phyloP scores from a whole-genome alignment of 2,888 invertebrate genomes.

The Maniola hyperantus region DNA sequence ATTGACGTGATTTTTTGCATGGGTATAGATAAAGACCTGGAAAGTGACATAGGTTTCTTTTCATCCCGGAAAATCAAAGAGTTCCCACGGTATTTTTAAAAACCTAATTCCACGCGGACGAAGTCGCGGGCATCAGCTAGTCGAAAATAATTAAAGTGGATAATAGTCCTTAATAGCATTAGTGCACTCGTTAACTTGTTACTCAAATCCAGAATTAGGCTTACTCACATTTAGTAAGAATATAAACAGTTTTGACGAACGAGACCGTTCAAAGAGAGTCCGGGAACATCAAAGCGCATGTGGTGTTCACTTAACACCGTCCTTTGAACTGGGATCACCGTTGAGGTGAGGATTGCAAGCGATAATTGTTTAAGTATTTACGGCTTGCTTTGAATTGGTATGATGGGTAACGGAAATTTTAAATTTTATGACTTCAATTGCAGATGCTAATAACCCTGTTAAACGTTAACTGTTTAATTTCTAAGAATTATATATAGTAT shows the following conservation, averaged over 20 bases:
- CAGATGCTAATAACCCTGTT: slow-evolving; percentile 2
- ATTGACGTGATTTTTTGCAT: no score
- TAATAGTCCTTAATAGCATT: not conserved
- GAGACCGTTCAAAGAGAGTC: slow-evolving; percentile 26
- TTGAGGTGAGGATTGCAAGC: slow-evolving; percentile 26
- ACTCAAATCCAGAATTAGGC: slow-evolving; percentile 25
- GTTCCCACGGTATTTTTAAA: no score
- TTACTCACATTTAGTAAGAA: slow-evolving; percentile 22
- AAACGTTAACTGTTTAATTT: not conserved
- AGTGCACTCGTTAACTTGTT: slow-evolving; percentile 10
- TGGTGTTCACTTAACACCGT: slow-evolving; percentile 39
- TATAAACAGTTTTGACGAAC: slow-evolving; percentile 32
- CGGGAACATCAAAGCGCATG: slow-evolving; percentile 48
- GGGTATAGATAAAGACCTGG: no score
- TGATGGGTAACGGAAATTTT: slow-evolving; percentile 30
- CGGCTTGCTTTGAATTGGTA: slow-evolving; percentile 27
- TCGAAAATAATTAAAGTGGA: not conserved
- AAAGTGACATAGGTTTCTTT: no score
- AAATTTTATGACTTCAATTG: slow-evolving; percentile 24
- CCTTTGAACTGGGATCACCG: slow-evolving; percentile 36
- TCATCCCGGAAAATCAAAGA: no score
- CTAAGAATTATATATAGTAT: no score
- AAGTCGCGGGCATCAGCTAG: no score
- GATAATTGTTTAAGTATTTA: slow-evolving; percentile 37
- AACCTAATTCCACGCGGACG: no score